Evolutionary conservation across 2,113 vertebrate species (phyloP).

Genomic region (Rhombomys opimus): DNA sequence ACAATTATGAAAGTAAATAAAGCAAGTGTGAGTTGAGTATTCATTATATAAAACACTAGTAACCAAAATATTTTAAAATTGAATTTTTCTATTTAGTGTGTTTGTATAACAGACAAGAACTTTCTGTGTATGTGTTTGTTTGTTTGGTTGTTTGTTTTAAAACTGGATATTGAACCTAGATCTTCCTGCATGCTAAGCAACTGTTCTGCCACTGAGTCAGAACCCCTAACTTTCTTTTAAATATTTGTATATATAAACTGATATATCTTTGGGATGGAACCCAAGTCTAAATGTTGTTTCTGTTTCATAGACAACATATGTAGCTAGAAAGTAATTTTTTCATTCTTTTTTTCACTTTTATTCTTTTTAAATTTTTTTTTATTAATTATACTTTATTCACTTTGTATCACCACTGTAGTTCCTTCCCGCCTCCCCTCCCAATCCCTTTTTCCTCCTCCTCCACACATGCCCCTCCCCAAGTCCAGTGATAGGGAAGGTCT

Average conservation of each 20-base stretch:
- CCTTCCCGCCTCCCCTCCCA: too few relatives aligned
- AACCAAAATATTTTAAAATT: neutral
- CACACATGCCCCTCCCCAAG: too few relatives aligned
- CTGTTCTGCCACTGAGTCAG: neutral
- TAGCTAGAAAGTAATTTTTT: neutral
- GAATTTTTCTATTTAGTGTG: neutral
- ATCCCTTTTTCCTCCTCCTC: too few relatives aligned
- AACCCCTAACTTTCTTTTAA: neutral
- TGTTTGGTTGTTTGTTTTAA: neutral
- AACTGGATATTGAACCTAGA: neutral
- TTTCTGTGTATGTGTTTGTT: neutral
- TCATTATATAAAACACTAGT: neutral
- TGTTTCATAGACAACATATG: neutral
- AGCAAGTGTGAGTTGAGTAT: neutral
- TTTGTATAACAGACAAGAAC: neutral
- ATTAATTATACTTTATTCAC: too few relatives aligned
- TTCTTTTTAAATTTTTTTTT: too few relatives aligned
- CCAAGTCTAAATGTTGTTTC: neutral
- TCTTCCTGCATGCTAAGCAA: neutral
- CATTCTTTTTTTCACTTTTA: too few relatives aligned
- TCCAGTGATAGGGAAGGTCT: too few relatives aligned
- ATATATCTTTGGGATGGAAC: neutral
- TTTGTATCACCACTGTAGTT: too few relatives aligned
- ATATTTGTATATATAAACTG: neutral
- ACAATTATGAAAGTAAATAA: neutral